A percentile compares a stretch with the other conserved stretches of the same genome.
These are phyloP conservation scores for Anthonomus grandis DNA, from an alignment of 1,140 invertebrate species.

Conservation along the genomic window DNA sequence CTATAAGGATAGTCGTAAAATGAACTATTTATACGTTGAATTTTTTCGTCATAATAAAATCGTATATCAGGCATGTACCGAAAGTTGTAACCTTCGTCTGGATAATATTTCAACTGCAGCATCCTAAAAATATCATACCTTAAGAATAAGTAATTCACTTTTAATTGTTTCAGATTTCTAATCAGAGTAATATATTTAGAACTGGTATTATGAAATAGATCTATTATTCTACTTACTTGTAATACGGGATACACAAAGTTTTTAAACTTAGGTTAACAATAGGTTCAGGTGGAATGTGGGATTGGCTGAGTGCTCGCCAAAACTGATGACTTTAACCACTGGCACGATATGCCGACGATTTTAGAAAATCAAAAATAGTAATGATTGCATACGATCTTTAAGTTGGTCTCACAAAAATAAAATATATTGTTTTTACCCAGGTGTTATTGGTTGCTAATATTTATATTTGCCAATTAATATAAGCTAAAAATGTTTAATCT, in stretches of 20 bases:
- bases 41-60: constrained; percentile 33
- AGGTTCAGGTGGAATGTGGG: constrained; percentile 7
- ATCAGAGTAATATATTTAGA: no score
- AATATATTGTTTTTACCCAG: no score
- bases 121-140: constrained; percentile 30
- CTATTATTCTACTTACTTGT: constrained; percentile 5
- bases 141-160: no score
- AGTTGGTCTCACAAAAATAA: no score
- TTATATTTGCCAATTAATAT: no score
- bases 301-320: constrained; percentile 3
- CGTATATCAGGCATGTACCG: constrained; percentile 30
- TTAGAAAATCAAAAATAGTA: constrained; percentile 9
- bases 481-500: no score
- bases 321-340: constrained; percentile 14
- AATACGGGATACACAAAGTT: constrained; percentile 6
- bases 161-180: no score
- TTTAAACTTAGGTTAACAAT: constrained; percentile 10
- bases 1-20: constrained; percentile 28
- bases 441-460: no score
- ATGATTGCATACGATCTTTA: background rate
- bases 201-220: constrained; percentile 1
- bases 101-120: constrained; percentile 33
- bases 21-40: constrained; percentile 22
- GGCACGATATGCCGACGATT: constrained; percentile 3
- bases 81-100: constrained; percentile 31